Conservation (phyloP, 1,140 invertebrate species). For the Drosophila mayri region DNA sequence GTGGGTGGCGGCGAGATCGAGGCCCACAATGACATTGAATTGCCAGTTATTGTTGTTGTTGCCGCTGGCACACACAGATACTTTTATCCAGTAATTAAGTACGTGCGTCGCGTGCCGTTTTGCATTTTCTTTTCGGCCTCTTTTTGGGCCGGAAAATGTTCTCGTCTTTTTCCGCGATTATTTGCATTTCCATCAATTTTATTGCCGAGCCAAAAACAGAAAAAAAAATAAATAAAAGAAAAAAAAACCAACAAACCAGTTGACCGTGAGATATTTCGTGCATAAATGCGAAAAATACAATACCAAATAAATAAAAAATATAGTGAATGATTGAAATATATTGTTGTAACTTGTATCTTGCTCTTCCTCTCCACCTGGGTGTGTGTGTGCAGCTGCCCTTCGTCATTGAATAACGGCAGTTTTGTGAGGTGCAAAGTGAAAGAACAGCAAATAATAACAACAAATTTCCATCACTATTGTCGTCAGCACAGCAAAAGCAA, state of each 20-base stretch:
- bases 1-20: conserved; percentile 26
- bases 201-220: conserved; percentile 4
- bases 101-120: conserved; percentile 53
- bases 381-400: conserved; percentile 22
- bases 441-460: conserved; percentile 45
- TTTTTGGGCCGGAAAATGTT: conserved; percentile 36
- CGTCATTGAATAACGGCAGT: conserved; percentile 52
- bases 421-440: conserved; percentile 37
- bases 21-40: conserved; percentile 25
- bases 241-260: conserved; percentile 26
- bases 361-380: neutral
- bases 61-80: conserved; percentile 2
- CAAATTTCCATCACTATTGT: conserved; percentile 47
- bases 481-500: conserved; percentile 22
- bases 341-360: neutral
- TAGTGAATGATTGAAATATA: conserved; percentile 51
- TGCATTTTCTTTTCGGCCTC: conserved; percentile 34
- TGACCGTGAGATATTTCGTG: conserved; percentile 48
- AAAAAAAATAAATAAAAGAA: conserved; percentile 5
- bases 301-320: conserved; percentile 19
- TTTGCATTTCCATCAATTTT: conserved; percentile 33
- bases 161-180: conserved; percentile 16
- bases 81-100: conserved; percentile 40
- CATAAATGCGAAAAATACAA: conserved; percentile 22
- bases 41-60: neutral